Evolutionary conservation across 1,140 invertebrate species (phyloP), one percentile per base, ranked within the genome.

Genomic region (Bradysia coprophila): DNA sequence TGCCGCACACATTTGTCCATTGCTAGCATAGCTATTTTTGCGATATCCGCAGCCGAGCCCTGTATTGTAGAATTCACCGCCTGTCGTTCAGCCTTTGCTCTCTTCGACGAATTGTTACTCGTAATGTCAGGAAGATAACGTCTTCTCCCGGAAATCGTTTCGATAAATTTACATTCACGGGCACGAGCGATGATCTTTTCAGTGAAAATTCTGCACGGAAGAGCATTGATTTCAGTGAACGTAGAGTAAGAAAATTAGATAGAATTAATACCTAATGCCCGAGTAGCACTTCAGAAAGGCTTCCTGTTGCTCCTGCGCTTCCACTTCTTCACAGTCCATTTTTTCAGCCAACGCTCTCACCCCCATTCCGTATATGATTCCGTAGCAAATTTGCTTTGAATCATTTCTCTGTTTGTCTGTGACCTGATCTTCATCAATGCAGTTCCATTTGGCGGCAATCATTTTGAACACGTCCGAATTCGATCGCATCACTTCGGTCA

Each of bases 311-410:
- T 72, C 61, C 3, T 66, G 65, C 0, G 93, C 92, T 52, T 93
- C 82, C 38, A 75, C 62, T 59, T 88, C 81, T 3, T 71, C 67
- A n/a, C 93, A 72, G 42, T 75, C 74, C 16, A 98, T 62, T 42
- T 79, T 73, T 44, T 91, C 80, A 0, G 79, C 72, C n/a, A 98
- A 65, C 1, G 83, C 72, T 53, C 78, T 85, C 11, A 74, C 67
- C 10, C 93, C 89, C 75, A 97, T 97, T n/a, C 94, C 94, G 61
- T 98, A 98, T 38, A 98, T 81, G 48, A 98, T 90, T 8, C 89
- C 94, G 65, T 98, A 98, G 52, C 89, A 94, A 13, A 98, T 73
- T 66, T 95, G 76, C 62, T 97, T 96, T 0, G 89, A 82, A 51
- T 81, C 76, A 51, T 91, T 83, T 37, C 92, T 69, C 48, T 87